Evolutionary conservation across 2,113 vertebrate genomes (phyloP), one percentile per base, ranked within the genome.

Genomic region (Phrynosoma blainvillii): DNA sequence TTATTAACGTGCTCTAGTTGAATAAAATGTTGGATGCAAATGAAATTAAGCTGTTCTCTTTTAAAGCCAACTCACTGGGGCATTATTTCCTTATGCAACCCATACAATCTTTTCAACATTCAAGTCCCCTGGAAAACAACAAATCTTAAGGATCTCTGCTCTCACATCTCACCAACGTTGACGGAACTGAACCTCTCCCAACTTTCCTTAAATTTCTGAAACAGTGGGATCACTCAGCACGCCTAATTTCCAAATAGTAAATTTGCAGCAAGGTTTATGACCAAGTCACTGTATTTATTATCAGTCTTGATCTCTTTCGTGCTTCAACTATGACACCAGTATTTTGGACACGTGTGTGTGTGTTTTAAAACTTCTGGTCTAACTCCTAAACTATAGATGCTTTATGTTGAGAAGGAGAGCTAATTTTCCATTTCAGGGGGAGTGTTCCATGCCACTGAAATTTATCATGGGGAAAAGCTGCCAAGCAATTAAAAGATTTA

Each of bases 381-480:
- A 40, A 0, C 0, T 8, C 40, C 25, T 71, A 7, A 5, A 8
- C 0, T 23, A 27, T 84, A 21, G 1, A 18, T 27, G 27, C 56
- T n/a, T 6, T 77, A 52, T 14, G 65, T 32, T 30, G 20, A 11
- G 30, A 66, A 68, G 12, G 11, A 47, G 40, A 82, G 1, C 36
- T 65, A 75, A n/a, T 32, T 27, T 16, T 2, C 71, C 27, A 14
- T 71, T 82, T 47, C 6, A 32, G 27, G 36, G 65, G 25, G 3
- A 25, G 36, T 75, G 36, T 47, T 74, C 23, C 4, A 56, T 23
- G 27, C 16, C 86, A 47, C 42, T 52, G 23, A 2, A 32, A 66
- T 62, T 87, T 87, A 66, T 27, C 36, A 2, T 20, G 13, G 25
- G 30, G 81, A 30, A 83, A 88, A 11, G 6, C 7, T 36, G 27